Percentiles rank a stretch among this genome's conserved stretches.
phyloP scores from a whole-genome alignment of 2,113 vertebrate species.

The Microtus ochrogaster region DNA sequence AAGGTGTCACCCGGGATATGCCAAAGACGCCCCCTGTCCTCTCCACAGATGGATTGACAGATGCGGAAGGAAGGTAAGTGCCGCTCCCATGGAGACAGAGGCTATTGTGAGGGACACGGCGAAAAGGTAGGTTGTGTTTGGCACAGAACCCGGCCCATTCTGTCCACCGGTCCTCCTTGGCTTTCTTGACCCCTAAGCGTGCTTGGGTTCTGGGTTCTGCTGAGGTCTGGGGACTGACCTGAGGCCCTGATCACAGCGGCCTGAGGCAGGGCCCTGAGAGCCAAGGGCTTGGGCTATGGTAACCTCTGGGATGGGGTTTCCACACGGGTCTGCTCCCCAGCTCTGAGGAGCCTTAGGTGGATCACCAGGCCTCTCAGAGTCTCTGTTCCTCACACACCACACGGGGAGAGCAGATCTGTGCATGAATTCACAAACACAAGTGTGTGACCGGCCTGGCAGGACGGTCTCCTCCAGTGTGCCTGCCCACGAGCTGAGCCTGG shows the following conservation, averaged over 20 bases:
- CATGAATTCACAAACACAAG: neutral
- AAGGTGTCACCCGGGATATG: rapidly evolving
- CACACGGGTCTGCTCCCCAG: neutral
- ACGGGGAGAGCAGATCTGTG: neutral
- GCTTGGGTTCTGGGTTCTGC: neutral
- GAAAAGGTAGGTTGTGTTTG: neutral
- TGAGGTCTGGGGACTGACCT: too few relatives aligned
- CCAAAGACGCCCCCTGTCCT: neutral
- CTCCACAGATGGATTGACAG: neutral
- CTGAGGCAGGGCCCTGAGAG: neutral
- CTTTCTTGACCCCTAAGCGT: neutral
- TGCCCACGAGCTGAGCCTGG: neutral
- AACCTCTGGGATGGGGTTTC: neutral
- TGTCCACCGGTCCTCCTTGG: neutral
- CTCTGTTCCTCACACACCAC: neutral
- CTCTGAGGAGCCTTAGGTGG: neutral
- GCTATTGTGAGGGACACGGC: rapidly evolving
- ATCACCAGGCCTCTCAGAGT: neutral
- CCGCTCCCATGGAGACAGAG: neutral
- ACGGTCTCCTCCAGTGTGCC: rapidly evolving
- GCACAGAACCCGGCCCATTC: neutral
- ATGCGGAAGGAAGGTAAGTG: neutral
- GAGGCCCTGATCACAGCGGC: neutral
- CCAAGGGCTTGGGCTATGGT: rapidly evolving
- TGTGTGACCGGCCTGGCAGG: rapidly evolving